Evolutionary conservation across 2,113 vertebrate species (phyloP).

Genomic region (Catharus bicknelli): DNA sequence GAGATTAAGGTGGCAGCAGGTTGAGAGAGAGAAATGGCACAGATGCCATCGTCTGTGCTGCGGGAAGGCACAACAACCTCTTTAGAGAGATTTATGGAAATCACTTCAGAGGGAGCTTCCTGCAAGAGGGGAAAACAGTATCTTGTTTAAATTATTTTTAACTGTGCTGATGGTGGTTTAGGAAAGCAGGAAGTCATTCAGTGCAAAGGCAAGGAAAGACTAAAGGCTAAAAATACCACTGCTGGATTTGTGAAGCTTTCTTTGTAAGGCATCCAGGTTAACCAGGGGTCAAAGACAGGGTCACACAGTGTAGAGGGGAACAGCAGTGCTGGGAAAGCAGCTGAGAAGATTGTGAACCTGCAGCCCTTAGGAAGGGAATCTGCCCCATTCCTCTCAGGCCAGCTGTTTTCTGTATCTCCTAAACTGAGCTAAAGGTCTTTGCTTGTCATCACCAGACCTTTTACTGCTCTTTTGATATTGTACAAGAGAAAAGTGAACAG

Average conservation of each 20-base stretch:
- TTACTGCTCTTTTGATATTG: background rate
- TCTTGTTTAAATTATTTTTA: conserved; percentile 35
- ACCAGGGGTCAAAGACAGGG: background rate
- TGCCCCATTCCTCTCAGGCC: background rate
- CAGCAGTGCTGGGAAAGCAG: background rate
- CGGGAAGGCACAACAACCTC: background rate
- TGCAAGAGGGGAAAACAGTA: background rate
- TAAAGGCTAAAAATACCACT: conserved; percentile 37
- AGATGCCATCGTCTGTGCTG: fast-evolving
- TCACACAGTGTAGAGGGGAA: background rate
- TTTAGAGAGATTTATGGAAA: conserved; percentile 22
- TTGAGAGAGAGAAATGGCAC: background rate
- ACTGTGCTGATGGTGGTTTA: background rate
- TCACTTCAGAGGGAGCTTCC: conserved; percentile 29
- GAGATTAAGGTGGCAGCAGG: background rate
- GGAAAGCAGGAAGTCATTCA: background rate
- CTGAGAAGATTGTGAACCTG: background rate
- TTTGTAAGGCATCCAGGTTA: conserved; percentile 5
- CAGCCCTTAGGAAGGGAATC: background rate
- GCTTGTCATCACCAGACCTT: background rate
- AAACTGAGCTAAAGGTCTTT: background rate
- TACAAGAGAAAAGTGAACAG: background rate
- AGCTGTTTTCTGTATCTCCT: background rate
- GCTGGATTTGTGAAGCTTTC: conserved; percentile 9
- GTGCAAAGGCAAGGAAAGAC: background rate